Evolutionary conservation across 2,888 invertebrate genomes (phyloP), one percentile per base, ranked within the genome.

Genomic region (Tenthredo amoena): DNA sequence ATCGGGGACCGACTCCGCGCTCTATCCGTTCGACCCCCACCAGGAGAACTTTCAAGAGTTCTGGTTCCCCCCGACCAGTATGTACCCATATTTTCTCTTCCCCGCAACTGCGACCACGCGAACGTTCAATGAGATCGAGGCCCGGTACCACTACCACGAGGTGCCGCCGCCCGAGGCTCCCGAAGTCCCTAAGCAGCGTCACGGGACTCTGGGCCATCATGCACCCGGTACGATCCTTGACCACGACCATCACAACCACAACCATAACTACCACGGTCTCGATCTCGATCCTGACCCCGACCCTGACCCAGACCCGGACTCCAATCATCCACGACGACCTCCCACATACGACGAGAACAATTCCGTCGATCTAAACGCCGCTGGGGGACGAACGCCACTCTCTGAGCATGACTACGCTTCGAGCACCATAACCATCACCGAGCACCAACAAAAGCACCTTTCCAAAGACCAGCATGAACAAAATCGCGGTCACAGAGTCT

Each of bases 1-100:
- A 91, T 94, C 94, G 93, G 95, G 94, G 94, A 95, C 95, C 94
- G 94, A 94, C 91, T 95, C 94, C 93, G 95, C 94, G 94, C 94
- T 94, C 91, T 94, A 94, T 93, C 94, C 94, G 89, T 94, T 94
- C 93, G 94, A 94, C 92, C 94, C 94, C 92, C 94, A 93, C 94
- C 94, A 91, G 94, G 93, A 93, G 91, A 93, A 93, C 94, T 94
- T 95, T 94, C 94, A 95, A 94, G 95, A 94, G 91, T 94, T 94
- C 93, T 94, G 94, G 94, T 94, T 94, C 91, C 94, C 94, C 88
- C 94, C 94, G 89, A 94, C 94, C 91, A 94, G 94, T 92, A 93
- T 94, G 91, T 94, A 94, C 91, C 95, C 95, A 88, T 95, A 95
- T 93, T 95, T 95, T 94, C 94, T 96, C 89, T 95, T 95, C 92